A percentile compares a stretch with the other conserved stretches of the same genome.
Conservation (phyloP, 1,140 invertebrate species). For the Caenorhabditis briggsae region DNA sequence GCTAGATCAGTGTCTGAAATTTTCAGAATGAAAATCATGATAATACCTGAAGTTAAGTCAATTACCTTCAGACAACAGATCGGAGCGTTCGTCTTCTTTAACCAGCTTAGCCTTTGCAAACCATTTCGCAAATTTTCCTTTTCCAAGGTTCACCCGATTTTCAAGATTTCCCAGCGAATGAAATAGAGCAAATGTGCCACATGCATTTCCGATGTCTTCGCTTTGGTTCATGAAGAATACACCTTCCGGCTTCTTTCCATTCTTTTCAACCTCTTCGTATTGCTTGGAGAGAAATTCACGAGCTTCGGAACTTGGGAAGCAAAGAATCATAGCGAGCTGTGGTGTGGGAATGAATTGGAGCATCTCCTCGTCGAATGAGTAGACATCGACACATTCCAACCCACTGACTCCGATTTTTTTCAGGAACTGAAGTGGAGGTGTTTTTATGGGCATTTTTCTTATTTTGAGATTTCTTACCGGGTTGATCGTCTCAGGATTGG, state of each 20-base stretch:
- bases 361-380: constrained; percentile 64
- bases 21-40: neutral
- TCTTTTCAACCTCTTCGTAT: constrained; percentile 21
- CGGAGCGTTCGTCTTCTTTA: constrained; percentile 25
- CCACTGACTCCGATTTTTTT: constrained; percentile 62
- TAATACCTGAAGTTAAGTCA: neutral
- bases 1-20: constrained; percentile 55
- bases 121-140: constrained; percentile 43
- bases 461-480: constrained; percentile 49
- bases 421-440: constrained; percentile 51
- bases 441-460: neutral
- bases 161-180: constrained; percentile 41
- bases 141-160: constrained; percentile 11
- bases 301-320: constrained; percentile 54
- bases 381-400: constrained; percentile 63
- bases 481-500: constrained; percentile 67
- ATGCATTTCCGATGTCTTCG: constrained; percentile 43
- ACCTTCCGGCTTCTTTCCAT: constrained; percentile 23
- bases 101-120: constrained; percentile 34
- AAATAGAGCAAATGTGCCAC: constrained; percentile 31
- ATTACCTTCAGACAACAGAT: constrained; percentile 6
- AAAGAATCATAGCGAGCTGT: constrained; percentile 64
- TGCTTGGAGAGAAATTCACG: neutral
- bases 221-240: constrained; percentile 47
- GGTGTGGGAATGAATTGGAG: constrained; percentile 63